Conservation (phyloP, 1,140 invertebrate species). For the Eubasilissa regina region DNA sequence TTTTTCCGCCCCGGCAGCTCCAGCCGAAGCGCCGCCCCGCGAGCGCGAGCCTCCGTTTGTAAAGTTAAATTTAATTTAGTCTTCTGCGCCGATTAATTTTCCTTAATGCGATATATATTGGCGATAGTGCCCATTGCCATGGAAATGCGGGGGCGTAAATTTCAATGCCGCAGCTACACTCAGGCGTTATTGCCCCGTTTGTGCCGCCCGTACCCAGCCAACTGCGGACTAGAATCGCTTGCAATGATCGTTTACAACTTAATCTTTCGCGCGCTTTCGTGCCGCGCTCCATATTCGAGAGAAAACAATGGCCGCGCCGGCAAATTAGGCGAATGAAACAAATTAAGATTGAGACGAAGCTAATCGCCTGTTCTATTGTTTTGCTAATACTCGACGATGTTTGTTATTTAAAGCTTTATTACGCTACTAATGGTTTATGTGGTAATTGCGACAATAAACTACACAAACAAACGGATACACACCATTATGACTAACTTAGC, state of each 20-base stretch:
- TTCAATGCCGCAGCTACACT: conserved; percentile 44
- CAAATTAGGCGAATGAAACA: conserved; percentile 34
- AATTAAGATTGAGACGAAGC: conserved; percentile 32
- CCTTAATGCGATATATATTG: conserved; percentile 53
- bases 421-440: background rate
- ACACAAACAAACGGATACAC: no score
- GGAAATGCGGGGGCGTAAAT: conserved; percentile 42
- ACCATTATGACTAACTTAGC: no score
- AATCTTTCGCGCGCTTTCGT: conserved; percentile 8
- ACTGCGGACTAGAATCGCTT: conserved; percentile 21
- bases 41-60: conserved; percentile 23
- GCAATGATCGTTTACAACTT: conserved; percentile 42
- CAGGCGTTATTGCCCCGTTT: conserved; percentile 41
- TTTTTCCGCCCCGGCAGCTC: conserved; percentile 5
- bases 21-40: background rate
- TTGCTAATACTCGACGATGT: background rate
- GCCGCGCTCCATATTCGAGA: conserved; percentile 28
- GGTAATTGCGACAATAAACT: no score
- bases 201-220: background rate
- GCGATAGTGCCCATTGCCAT: conserved; percentile 46
- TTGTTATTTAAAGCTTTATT: conserved; percentile 11
- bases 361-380: conserved; percentile 7
- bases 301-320: conserved; percentile 23
- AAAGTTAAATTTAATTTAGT: conserved; percentile 54
- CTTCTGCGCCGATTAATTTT: conserved; percentile 46